Percentiles rank a stretch among this genome's conserved stretches.
phyloP scores from a whole-genome alignment of 2,797 vertebrate species.

The Lacerta viridis region DNA sequence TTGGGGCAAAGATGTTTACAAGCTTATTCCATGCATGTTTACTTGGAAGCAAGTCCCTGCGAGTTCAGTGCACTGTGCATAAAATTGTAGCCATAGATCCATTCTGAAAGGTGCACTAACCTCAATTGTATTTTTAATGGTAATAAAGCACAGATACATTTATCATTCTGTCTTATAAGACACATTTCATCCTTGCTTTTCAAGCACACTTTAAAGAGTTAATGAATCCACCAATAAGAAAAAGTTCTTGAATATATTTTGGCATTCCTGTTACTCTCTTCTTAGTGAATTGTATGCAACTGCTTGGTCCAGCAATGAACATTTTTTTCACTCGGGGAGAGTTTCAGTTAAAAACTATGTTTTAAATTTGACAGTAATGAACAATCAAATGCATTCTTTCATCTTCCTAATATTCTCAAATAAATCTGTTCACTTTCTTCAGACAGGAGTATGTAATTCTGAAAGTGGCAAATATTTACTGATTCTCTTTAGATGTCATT shows the following conservation, averaged over 20 bases:
- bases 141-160: background rate
- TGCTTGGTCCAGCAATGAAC: background rate
- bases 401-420: background rate
- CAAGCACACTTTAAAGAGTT: background rate
- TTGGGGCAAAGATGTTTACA: background rate
- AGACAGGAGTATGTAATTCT: background rate
- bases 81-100: background rate
- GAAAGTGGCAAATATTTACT: background rate
- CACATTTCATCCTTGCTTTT: background rate
- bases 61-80: no score
- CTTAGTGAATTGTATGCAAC: background rate
- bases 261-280: background rate
- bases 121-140: background rate
- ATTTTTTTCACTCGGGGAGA: background rate
- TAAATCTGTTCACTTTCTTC: background rate
- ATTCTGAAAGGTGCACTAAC: background rate
- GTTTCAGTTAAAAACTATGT: background rate
- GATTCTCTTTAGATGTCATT: background rate
- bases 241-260: background rate
- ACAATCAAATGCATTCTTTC: background rate
- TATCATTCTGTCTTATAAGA: background rate
- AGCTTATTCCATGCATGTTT: background rate
- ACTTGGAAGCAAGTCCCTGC: background rate
- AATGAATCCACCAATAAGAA: background rate
- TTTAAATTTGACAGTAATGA: background rate